Conservation (phyloP, 2,888 invertebrate species). For the Netelia virgata region DNA sequence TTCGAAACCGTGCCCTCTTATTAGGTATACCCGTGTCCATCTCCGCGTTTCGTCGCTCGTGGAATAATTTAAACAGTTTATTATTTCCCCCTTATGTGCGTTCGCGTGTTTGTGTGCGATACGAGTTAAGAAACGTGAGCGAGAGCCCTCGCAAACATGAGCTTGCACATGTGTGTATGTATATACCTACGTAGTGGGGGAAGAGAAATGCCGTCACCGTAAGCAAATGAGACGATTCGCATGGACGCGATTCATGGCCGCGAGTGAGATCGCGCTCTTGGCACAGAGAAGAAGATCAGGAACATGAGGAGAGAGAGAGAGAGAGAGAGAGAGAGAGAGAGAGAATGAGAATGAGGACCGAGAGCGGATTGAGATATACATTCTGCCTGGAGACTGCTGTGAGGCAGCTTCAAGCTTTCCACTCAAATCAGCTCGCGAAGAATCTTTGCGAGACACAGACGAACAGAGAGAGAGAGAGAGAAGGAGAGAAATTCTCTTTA, state of each 20-base stretch:
- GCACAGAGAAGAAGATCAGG: no score
- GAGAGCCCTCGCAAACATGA: slow-evolving; percentile 22
- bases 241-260: slow-evolving; percentile 51
- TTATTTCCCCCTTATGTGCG: slow-evolving; percentile 65
- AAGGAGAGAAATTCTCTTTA: slow-evolving; percentile 49
- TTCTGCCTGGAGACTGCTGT: slow-evolving; percentile 51
- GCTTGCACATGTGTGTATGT: slow-evolving; percentile 17
- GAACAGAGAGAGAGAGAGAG: slow-evolving; percentile 7
- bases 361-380: slow-evolving; percentile 65
- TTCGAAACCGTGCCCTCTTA: no score
- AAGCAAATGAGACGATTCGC: slow-evolving; percentile 64
- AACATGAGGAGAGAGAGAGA: not conserved
- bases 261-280: slow-evolving; percentile 13
- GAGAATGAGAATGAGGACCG: slow-evolving; percentile 33
- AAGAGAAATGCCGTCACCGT: slow-evolving; percentile 52
- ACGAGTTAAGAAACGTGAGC: slow-evolving; percentile 32
- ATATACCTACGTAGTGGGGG: slow-evolving; percentile 18
- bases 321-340: slow-evolving; percentile 31
- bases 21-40: no score
- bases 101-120: not conserved
- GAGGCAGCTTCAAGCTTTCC: slow-evolving; percentile 55
- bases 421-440: slow-evolving; percentile 57
- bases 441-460: slow-evolving; percentile 57
- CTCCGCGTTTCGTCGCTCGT: slow-evolving; percentile 17
- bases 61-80: slow-evolving; percentile 79